Evolutionary conservation across 1,140 invertebrate genomes (phyloP), one percentile per base, ranked within the genome.

Genomic region (Antheraea mylitta): DNA sequence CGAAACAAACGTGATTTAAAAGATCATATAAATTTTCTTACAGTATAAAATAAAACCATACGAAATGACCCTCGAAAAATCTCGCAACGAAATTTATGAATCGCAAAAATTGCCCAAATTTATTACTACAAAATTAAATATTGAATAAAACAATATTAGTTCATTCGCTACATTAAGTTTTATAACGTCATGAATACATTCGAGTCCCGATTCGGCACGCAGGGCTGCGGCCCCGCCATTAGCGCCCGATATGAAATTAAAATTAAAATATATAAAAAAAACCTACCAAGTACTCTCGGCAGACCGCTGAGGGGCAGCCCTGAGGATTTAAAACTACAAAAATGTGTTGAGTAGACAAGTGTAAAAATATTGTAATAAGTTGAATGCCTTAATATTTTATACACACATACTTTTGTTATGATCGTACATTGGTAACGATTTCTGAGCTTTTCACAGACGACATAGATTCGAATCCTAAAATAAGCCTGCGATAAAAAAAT

Each of bases 251-350:
- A 92, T 92, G 88, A 92, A 90, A 90, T 92, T 90, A 92, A 92
- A 92, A 92, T 92, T 91, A 91, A 91, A 90, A 92, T 91, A 90
- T 88, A 90, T 89, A 92, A 90, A 89, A 90, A 89, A 90, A 85
- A 78, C 83, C 75, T 79, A 72, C 79, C 72, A 81, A 89, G 88
- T 74, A 86, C 88, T 81, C 87, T 91, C 81, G 64, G 87, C 87
- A 82, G 82, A 92, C 89, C 89, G 81, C 89, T 85, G 81, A 90
- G 87, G 86, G 88, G 82, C 86, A 90, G 79, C 88, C 88, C 88
- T 92, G 87, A 85, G 82, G 82, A 87, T 82, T 82, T 81, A 81
- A 78, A 37, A 66, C 60, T 77, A 84, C n/a, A 62, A 65, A 73
- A 69, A 69, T 53, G 19, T 30, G 62, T 83, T 30, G 85, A 87